Evolutionary conservation across 1,140 invertebrate genomes (phyloP), one percentile per base, ranked within the genome.

Genomic region (Ceratosolen fusciceps): DNA sequence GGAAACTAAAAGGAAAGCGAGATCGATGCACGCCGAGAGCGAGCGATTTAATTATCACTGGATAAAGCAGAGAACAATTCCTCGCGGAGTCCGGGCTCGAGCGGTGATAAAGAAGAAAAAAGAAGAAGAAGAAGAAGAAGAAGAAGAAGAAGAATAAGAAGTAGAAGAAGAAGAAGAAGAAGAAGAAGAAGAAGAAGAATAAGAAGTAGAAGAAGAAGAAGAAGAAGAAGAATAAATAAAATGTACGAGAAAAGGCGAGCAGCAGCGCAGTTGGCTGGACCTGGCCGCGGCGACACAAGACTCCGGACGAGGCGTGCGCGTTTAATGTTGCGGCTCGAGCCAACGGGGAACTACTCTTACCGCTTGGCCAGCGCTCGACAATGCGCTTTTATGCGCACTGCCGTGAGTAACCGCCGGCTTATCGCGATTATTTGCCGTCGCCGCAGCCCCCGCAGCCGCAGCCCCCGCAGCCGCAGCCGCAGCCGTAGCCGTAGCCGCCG

Each of bases 391-490:
- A 68, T 68, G 60, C 74, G 52, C 26, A 1, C 16, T 21, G 24
- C 37, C 14, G 37, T 62, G 39, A 47, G 56, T 31, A 47, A 62
- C 37, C 62, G 62, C 21, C 26, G 47, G 4, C 49, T 68, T 76
- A 76, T 76, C 62, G 62, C 74, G 74, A 76, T 76, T 68, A 68
- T 68, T 76, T 34, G 47, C 47, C 74, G n/a, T 68, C 49, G 47
- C 29, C 74, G 31, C 60, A 47, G 43, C n/a, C n/a, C n/a, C n/a
- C n/a, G n/a, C n/a, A n/a, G n/a, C n/a, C n/a, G n/a, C n/a, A n/a
- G n/a, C n/a, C n/a, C n/a, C n/a, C n/a, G n/a, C n/a, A n/a, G n/a
- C n/a, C n/a, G n/a, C n/a, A n/a, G n/a, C n/a, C n/a, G n/a, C n/a
- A n/a, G n/a, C n/a, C n/a, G n/a, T n/a, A n/a, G n/a, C n/a, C n/a